Conservation (phyloP, 2,797 vertebrate genomes). For the Momotus momota region DNA sequence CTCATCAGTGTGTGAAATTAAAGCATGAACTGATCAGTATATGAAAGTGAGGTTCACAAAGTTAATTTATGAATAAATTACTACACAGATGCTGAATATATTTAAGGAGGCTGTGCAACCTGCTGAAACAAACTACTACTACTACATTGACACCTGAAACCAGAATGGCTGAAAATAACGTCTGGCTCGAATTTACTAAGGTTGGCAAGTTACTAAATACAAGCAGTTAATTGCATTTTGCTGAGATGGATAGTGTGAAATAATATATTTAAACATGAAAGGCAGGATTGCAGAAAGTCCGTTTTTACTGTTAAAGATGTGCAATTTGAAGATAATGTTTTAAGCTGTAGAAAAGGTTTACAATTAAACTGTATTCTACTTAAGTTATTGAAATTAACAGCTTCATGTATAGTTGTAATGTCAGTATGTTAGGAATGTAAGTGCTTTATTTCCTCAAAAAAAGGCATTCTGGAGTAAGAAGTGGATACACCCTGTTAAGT, state of each 20-base stretch:
- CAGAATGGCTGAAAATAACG: neutral
- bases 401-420: neutral
- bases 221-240: neutral
- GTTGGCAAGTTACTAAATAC: neutral
- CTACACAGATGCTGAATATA: neutral
- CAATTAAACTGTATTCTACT: neutral
- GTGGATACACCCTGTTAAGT: neutral
- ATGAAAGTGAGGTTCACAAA: slow-evolving; percentile 22
- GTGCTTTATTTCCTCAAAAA: neutral
- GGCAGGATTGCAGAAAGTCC: neutral
- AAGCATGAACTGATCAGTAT: slow-evolving; percentile 10
- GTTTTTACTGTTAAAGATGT: neutral
- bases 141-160: neutral
- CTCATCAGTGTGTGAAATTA: slow-evolving; percentile 51
- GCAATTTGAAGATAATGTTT: neutral
- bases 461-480: neutral
- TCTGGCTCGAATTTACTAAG: neutral
- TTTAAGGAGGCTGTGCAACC: neutral
- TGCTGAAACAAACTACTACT: neutral
- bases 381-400: neutral
- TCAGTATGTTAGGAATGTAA: neutral
- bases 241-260: neutral
- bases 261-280: neutral
- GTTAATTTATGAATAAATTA: slow-evolving; percentile 51
- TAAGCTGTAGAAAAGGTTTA: neutral